Evolutionary conservation across 2,888 invertebrate genomes (phyloP), one percentile per base, ranked within the genome.

Genomic region (Anthophora plumipes): DNA sequence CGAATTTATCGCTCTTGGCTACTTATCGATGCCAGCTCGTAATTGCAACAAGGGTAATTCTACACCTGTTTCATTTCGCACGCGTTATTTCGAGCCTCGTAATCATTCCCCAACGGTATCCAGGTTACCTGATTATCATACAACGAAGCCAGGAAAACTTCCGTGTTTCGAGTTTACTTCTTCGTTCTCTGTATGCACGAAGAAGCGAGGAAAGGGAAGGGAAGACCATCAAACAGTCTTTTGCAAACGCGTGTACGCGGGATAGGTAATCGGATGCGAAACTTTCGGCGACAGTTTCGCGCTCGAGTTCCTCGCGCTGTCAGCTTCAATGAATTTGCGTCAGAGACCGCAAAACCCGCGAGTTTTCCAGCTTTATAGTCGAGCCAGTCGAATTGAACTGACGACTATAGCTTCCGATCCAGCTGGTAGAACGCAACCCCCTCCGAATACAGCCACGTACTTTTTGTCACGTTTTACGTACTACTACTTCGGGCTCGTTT

Each of bases 231-330:
- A 9, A 73, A 48, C 73, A 17, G 39, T 46, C n/a, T 59, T 59
- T 25, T n/a, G 46, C 12, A 31, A 14, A 60, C 50, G 57, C 39
- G 54, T 46, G 20, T 20, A 67, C 50, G 17, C 54, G 64, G n/a
- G 59, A 46, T n/a, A 68, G 67, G 66, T 77, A 80, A 77, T 74
- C 52, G 69, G 70, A 80, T 57, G 60, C 70, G 71, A 63, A 82
- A 80, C 80, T 82, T 72, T 72, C 57, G 71, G 20, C 68, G 64
- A 76, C 80, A 80, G 82, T 69, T 78, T 68, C 68, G 61, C 63
- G 37, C 70, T 37, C 74, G 61, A 71, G 71, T 75, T 75, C 22
- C 46, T 22, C 37, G 46, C 20, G 57, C 61, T 70, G 81, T 71
- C 80, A 67, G 11, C 48, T 25, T 46, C 70, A 75, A 71, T 80